phyloP scores from a whole-genome alignment of 2,797 vertebrate genomes.

The Oophaga sylvatica region DNA sequence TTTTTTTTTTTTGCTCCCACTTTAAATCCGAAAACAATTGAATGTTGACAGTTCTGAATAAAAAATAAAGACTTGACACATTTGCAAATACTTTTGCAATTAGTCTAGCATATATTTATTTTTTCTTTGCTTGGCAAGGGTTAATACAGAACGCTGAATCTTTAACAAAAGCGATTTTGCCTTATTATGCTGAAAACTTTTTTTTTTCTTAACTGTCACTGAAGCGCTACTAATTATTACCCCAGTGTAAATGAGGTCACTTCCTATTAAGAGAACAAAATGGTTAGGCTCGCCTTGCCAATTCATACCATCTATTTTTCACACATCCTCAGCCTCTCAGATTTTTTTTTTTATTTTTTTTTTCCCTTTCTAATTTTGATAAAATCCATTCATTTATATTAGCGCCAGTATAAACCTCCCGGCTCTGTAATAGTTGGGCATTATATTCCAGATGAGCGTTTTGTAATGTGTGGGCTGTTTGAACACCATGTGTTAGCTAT shows the following conservation, averaged over 20 bases:
- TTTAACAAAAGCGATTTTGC: conserved; percentile 81
- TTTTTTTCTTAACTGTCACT: conserved; percentile 82
- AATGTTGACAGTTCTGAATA: not conserved
- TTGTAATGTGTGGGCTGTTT: conserved; percentile 86
- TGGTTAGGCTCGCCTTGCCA: conserved; percentile 82
- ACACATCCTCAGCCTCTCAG: conserved; percentile 83
- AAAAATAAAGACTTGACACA: not conserved
- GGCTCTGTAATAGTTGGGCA: conserved; percentile 83
- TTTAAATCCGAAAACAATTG: not conserved
- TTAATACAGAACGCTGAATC: conserved; percentile 80
- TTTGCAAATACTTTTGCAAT: conserved; percentile 15
- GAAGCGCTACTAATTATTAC: conserved; percentile 88
- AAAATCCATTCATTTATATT: conserved; percentile 87
- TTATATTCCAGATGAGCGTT: conserved; percentile 86
- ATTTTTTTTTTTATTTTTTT: conserved; percentile 66
- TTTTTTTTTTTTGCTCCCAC: not conserved
- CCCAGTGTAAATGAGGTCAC: conserved; percentile 87
- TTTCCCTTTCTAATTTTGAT: conserved; percentile 77
- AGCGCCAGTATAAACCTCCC: conserved; percentile 80
- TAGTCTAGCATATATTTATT: not conserved
- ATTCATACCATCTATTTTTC: conserved; percentile 85
- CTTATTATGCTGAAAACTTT: conserved; percentile 93
- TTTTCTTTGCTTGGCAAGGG: conserved; percentile 71
- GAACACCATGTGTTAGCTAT: conserved; percentile 89
- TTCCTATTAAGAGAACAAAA: conserved; percentile 88